Base-by-base conservation (phyloP, 2,113 vertebrate genomes). In the Thamnophis sirtalis region DNA sequence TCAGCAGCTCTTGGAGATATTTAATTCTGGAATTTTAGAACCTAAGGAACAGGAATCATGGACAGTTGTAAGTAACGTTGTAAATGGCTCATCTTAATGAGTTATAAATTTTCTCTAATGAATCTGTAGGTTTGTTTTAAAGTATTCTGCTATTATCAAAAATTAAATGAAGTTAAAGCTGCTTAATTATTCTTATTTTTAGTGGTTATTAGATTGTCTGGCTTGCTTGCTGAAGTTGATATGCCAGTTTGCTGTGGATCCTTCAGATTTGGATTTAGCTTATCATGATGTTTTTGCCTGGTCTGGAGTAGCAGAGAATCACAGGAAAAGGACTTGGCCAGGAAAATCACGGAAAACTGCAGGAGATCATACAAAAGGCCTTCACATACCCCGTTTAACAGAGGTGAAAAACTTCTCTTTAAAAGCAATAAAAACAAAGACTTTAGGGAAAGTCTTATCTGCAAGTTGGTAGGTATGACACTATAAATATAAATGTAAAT, bases 121-220 rank as follows among this genome's bases (percentile, higher is more conserved):
- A 28, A 80, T 48, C 43, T 56, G 9, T 22, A 22, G 19, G 21
- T 2, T 54, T 88, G 17, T 11, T 88, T 49, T 84, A 84, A 92
- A 88, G 6, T 56, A 9, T n/a, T 43, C 17, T 80, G 91, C 8
- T 68, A 26, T n/a, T 87, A 91, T 28, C 55, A 50, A 13, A 86
- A 19, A 8, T n/a, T 43, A 11, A n/a, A 54, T 21, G 26, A 33
- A 43, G 50, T 33, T 73, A 49, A 88, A 87, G 48, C 28, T 33
- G 7, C 22, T 33, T 84, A 11, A 21, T 49, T 9, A 2, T 95
- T 95, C 28, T 95, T 89, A 22, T 94, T 90, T 56, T 73, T 95
- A 99, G 99, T 99, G 99, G 99, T 98, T 99, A 96, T 97, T 99
- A 93, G 99, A 99, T 97, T 99, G 99, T 95, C 98, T 99, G 90